Conservation (phyloP, 2,113 vertebrate genomes). For the Lophius piscatorius region DNA sequence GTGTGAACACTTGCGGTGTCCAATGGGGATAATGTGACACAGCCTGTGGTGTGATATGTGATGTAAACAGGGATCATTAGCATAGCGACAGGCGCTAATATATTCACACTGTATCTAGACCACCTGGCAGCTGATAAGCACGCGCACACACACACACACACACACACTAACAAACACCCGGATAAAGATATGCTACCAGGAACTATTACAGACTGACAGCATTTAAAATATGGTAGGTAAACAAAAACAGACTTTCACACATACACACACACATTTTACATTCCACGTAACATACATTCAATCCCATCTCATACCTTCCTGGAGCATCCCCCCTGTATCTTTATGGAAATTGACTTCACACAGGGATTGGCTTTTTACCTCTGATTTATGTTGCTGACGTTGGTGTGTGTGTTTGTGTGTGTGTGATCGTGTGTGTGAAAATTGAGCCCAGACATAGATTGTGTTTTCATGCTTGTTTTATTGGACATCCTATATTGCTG, state of each 20-base stretch:
- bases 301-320: slow-evolving; percentile 33
- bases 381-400: slow-evolving; percentile 58
- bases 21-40: slow-evolving; percentile 49
- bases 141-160: slow-evolving; percentile 16
- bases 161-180: not conserved
- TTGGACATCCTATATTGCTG: slow-evolving; percentile 66
- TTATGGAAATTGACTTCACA: slow-evolving; percentile 75
- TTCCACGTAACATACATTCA: slow-evolving; percentile 48
- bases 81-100: slow-evolving; percentile 52
- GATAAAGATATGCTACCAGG: slow-evolving; percentile 12
- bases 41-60: slow-evolving; percentile 64
- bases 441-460: slow-evolving; percentile 63
- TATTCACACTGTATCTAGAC: slow-evolving; percentile 52
- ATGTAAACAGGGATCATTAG: slow-evolving; percentile 74
- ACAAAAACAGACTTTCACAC: slow-evolving; percentile 29
- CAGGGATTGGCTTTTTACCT: slow-evolving; percentile 70
- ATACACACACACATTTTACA: slow-evolving; percentile 34
- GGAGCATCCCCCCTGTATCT: slow-evolving; percentile 48
- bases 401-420: slow-evolving; percentile 19
- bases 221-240: slow-evolving; percentile 29
- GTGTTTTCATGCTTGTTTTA: slow-evolving; percentile 71
- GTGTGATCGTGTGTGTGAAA: too few species aligned
- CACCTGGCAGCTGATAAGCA: slow-evolving; percentile 54
- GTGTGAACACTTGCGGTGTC: slow-evolving; percentile 5
- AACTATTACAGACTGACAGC: slow-evolving; percentile 26